Evolutionary conservation across 2,888 invertebrate species (phyloP).

Genomic region (Neelides folsomi): DNA sequence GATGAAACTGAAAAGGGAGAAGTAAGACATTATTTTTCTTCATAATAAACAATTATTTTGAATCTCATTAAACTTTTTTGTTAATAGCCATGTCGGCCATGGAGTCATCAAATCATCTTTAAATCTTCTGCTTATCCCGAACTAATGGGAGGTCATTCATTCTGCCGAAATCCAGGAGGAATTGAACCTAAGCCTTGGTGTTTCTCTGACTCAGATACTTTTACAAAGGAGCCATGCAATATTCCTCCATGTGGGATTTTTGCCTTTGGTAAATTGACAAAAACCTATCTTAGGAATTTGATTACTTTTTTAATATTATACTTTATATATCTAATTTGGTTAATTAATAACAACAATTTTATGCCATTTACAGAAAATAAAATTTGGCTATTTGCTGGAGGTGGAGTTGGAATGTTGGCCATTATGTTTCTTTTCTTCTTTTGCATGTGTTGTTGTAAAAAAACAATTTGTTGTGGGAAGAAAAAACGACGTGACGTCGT

Average conservation of each 20-base stretch:
- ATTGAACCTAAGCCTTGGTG: conserved; percentile 79
- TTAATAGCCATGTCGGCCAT: conserved; percentile 58
- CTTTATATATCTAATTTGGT: too few species aligned
- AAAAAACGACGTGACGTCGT: conserved; percentile 41
- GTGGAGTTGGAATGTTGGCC: conserved; percentile 41
- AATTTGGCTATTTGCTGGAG: conserved; percentile 49
- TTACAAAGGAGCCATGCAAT: conserved; percentile 66
- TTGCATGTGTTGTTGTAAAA: conserved; percentile 50
- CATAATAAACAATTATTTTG: too few species aligned
- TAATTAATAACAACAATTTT: background rate
- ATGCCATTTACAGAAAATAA: conserved; percentile 49
- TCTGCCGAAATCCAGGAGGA: conserved; percentile 78
- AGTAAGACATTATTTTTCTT: too few species aligned
- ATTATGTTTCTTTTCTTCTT: conserved; percentile 45
- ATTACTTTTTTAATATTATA: too few species aligned
- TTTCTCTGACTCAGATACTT: conserved; percentile 45
- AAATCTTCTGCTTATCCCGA: conserved; percentile 68
- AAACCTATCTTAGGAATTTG: background rate
- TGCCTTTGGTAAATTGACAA: conserved; percentile 23
- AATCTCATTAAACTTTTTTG: too few species aligned
- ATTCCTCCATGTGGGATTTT: conserved; percentile 63
- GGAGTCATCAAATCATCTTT: conserved; percentile 67
- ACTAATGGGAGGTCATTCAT: conserved; percentile 73
- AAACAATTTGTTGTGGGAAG: conserved; percentile 9
- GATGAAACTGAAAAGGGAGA: conserved; percentile 54